Evolutionary conservation across 2,113 vertebrate species (phyloP).

Genomic region (Riparia riparia): DNA sequence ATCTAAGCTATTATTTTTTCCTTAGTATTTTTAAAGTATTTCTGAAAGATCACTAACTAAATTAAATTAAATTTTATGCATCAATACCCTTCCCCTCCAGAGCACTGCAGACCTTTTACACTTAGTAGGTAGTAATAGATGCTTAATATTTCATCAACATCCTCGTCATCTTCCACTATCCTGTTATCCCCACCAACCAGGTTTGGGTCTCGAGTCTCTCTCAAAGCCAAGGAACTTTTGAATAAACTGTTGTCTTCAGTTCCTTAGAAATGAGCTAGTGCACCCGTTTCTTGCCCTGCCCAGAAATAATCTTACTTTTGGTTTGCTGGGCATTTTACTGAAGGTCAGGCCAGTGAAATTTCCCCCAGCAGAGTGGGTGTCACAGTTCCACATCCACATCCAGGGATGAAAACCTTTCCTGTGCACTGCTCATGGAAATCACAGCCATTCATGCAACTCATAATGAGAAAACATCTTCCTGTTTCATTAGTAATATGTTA

Average conservation of each 20-base stretch:
- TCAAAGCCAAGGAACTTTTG: background rate
- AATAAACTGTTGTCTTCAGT: background rate
- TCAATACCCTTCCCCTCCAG: background rate
- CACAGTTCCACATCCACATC: too few species aligned
- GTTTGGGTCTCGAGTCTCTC: background rate
- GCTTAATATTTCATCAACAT: background rate
- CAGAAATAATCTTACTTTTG: background rate
- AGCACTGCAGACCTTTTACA: background rate
- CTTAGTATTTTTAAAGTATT: background rate
- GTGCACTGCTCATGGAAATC: background rate
- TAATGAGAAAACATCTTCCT: background rate
- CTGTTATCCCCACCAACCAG: background rate
- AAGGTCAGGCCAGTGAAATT: background rate
- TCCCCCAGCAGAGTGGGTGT: background rate
- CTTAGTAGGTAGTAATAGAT: background rate
- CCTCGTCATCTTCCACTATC: background rate
- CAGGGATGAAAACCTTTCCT: background rate
- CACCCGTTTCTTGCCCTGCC: background rate
- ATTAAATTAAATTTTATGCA: background rate
- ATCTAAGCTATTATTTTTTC: background rate
- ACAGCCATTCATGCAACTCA: background rate
- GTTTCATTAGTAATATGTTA: background rate
- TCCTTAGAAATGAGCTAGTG: background rate
- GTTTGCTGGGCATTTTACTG: background rate
- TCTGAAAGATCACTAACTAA: background rate